Base-by-base conservation (phyloP, 2,888 invertebrate species). In the Thymelicus acteon region DNA sequence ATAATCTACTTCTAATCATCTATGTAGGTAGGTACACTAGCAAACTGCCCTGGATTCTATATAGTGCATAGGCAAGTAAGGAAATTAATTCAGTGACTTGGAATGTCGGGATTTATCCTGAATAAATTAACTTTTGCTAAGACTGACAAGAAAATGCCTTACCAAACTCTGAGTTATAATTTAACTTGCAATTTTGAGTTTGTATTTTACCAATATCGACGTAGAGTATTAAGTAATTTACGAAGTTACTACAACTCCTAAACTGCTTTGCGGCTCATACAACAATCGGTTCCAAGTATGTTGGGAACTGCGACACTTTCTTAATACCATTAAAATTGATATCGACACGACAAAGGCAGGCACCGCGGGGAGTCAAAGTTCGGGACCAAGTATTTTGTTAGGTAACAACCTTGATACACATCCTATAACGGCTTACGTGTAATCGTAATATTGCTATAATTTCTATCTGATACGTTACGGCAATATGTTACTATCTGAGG, bases 301-400 rank as follows among this genome's bases (percentile, higher is more conserved):
- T 70, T 60, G 39, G 58, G 48, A 47, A 60, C 58, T 70, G 24
- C 24, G 60, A 47, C 57, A 60, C 69, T 70, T 62, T 62, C 63
- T 57, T 68, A 49, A 61, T 58, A 69, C 69, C 52, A 72, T 69
- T 71, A 66, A 71, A 76, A 75, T 74, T 73, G 75, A 77, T 74
- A 72, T 77, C 75, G 72, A 77, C 76, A 74, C 67, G 75, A 74
- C 75, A 76, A 73, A 74, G 76, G 76, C 73, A 68, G 75, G 72
- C 73, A 63, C 74, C 65, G 72, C 72, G 72, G 60, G 73, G 67
- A 72, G 76, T 75, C 74, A 76, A 69, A 74, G 76, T 74, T 77
- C 75, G 73, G 63, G 63, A 70, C 44, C 65, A 65, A 71, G 49
- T 60, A 65, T 71, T 31, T 71, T 71, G 60, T 71, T 52, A 52